Evolutionary conservation across 2,113 vertebrate genomes (phyloP), one percentile per base, ranked within the genome.

Genomic region (Aplodontia rufa): DNA sequence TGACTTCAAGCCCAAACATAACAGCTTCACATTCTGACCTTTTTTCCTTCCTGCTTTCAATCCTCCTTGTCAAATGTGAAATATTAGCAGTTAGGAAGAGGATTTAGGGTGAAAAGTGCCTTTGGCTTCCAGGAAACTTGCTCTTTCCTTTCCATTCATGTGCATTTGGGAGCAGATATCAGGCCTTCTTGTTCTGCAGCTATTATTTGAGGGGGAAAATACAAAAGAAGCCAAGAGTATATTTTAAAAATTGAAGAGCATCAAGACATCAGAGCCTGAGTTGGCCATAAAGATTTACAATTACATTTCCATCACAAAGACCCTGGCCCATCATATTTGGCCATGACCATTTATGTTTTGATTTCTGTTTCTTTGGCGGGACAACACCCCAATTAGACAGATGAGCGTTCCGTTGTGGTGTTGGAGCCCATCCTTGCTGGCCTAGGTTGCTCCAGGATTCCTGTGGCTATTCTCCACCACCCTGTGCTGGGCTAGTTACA

Each of bases 221-320:
- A 87, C 83, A 97, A 90, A 84, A 91, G 96, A 96, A 96, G 95
- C 96, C 96, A 97, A 97, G 87, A 96, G 83, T 89, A 24, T 95
- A 92, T 96, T 97, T 97, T 85, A 95, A 95, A 98, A 97, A 97
- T 89, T 91, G 96, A 97, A 96, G 96, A 91, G 89, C 93, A 96
- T 62, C 69, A 96, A 97, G 97, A 97, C 83, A 94, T 91, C 53
- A 55, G 96, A 95, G 93, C 45, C 84, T 28, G 83, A 97, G 91
- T 96, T 98, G 97, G 97, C 97, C 93, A 93, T 97, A 91, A 96
- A 97, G 94, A 94, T 97, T 94, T 83, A 97, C 97, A 97, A 97
- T 97, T 96, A 97, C 86, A 98, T 97, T 97, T 98, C 97, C 97
- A 98, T 97, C 71, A 97, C 97, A 98, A 98, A 98, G 94, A 93